Conservation (phyloP, 2,113 vertebrate species). For the Lucifuga dentata region DNA sequence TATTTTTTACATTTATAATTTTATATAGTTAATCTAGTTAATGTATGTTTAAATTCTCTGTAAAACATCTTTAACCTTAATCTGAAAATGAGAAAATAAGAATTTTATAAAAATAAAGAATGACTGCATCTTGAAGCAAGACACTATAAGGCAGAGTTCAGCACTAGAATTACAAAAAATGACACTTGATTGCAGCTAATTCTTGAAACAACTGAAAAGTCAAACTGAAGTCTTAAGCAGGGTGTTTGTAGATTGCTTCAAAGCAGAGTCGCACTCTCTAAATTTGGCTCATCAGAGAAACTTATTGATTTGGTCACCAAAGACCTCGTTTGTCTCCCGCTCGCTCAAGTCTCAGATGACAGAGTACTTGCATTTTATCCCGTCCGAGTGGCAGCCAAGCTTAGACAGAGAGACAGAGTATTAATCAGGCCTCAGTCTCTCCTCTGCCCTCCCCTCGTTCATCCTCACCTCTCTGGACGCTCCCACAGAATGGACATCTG, state of each 20-base stretch:
- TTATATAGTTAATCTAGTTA: no score
- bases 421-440: conserved; percentile 67
- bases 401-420: conserved; percentile 64
- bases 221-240: neutral
- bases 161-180: no score
- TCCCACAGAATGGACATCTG: conserved; percentile 56
- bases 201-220: no score
- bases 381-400: conserved; percentile 65
- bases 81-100: no score
- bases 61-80: no score
- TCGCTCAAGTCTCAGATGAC: conserved; percentile 67
- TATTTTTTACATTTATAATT: no score
- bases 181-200: no score
- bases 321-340: conserved; percentile 70
- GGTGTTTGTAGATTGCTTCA: conserved; percentile 48
- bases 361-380: conserved; percentile 56
- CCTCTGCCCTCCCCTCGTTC: conserved; percentile 24
- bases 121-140: no score
- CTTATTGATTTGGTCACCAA: conserved; percentile 65
- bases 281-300: conserved; percentile 64
- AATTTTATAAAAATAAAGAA: no score
- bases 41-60: no score
- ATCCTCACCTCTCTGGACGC: conserved; percentile 50
- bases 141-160: no score
- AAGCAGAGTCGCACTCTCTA: conserved; percentile 45